Evolutionary conservation across 2,888 invertebrate genomes (phyloP).

Genomic region (Volucella inanis): DNA sequence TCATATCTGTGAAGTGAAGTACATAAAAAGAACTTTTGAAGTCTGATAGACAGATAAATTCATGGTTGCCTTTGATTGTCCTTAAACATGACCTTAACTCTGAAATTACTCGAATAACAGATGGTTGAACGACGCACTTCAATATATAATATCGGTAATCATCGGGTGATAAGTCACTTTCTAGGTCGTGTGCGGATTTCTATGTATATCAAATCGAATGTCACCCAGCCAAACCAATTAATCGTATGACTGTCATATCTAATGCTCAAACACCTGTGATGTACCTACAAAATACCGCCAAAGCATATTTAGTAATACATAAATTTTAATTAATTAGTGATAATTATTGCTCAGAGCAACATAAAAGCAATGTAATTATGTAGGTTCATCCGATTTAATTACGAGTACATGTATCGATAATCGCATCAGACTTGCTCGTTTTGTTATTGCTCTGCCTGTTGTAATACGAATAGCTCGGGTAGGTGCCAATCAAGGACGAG

Average conservation of each 20-base stretch:
- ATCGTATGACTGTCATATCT: conserved; percentile 5
- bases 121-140: too few species aligned
- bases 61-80: too few species aligned
- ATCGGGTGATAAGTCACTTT: too few species aligned
- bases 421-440: conserved; percentile 43
- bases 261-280: conserved; percentile 40
- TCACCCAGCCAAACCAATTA: conserved; percentile 4
- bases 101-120: too few species aligned
- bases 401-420: conserved; percentile 34
- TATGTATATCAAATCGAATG: background rate
- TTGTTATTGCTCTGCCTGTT: background rate
- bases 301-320: conserved; percentile 47
- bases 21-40: too few species aligned
- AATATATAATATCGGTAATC: too few species aligned
- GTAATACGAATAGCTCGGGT: too few species aligned
- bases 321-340: conserved; percentile 59
- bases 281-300: background rate
- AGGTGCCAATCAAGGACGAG: conserved; percentile 26
- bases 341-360: conserved; percentile 49
- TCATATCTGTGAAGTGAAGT: too few species aligned
- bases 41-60: too few species aligned
- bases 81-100: too few species aligned
- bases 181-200: too few species aligned
- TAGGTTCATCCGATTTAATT: conserved; percentile 42
- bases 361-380: conserved; percentile 40